A percentile compares a stretch with the other conserved stretches of the same genome.
These are phyloP conservation scores for Drosophila yooni DNA, from an alignment of 2,888 invertebrate species.

Conservation along the genomic window DNA sequence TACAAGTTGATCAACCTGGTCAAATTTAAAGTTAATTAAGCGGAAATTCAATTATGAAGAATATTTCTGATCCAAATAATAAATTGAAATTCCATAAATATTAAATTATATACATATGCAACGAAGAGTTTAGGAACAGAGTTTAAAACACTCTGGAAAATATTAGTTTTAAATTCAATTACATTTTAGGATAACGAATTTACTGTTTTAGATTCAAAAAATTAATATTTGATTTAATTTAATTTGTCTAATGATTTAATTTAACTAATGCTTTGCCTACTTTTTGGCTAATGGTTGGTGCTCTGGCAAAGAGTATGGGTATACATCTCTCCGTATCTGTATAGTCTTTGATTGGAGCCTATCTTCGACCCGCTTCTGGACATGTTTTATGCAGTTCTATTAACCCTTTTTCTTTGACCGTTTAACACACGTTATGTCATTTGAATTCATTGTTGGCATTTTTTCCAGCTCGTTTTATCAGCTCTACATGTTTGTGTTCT, in stretches of 20 bases:
- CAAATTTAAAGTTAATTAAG: not conserved
- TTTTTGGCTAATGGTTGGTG: not conserved
- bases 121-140: not conserved
- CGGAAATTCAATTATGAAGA: not conserved
- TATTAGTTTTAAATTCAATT: not conserved
- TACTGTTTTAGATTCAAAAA: not conserved
- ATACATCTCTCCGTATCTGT: not conserved
- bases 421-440: conserved; percentile 11
- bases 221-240: not conserved
- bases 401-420: not conserved
- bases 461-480: conserved; percentile 25
- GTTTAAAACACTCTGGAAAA: too few relatives aligned
- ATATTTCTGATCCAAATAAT: not conserved
- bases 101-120: not conserved
- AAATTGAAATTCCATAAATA: not conserved
- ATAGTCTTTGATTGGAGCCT: not conserved
- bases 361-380: not conserved
- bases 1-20: not conserved
- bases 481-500: conserved; percentile 41
- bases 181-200: not conserved
- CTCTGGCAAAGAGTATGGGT: not conserved
- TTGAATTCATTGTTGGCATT: conserved; percentile 4
- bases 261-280: conserved; percentile 2
- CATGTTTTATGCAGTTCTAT: conserved; percentile 5
- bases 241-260: not conserved